Evolutionary conservation across 2,888 invertebrate genomes (phyloP), one percentile per base, ranked within the genome.

Genomic region (Napeogenes inachia): DNA sequence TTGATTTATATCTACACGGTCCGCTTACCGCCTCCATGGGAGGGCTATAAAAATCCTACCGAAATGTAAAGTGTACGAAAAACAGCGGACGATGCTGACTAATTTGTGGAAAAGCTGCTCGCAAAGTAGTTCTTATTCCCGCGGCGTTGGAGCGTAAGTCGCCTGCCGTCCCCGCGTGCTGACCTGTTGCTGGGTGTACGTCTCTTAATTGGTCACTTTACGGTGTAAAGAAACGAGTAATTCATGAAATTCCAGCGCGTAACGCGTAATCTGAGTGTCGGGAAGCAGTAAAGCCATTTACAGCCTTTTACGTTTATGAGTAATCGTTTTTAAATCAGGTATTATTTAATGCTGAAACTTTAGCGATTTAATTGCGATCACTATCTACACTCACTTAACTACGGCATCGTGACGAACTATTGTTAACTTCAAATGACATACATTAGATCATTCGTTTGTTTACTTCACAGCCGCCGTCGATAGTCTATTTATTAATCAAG

Each of bases 1-100:
- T 85, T 90, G 89, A 90, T 90, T 90, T 90, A 90, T 89, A 90
- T 89, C 89, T 88, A 79, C 81, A 85, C 88, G 89, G 81, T 89
- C 81, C 82, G 88, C 78, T 86, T 85, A 77, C 73, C 73, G 71
- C 79, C 87, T 78, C 80, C 88, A 85, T 87, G 89, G 89, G 88
- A 85, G 88, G 89, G 81, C 86, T 78, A 83, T 85, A 85, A 86
- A 87, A 80, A 81, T 74, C 73, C 75, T 72, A 73, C 75, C 75
- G 67, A 78, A 78, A 76, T 72, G 83, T 71, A 71, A 67, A 63
- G 70, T 68, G 65, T 69, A 67, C 66, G 67, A 68, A 68, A 65
- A 61, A 60, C 59, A 60, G 57, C 60, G 50, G 42, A 54, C 56
- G 33, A 35, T 46, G 54, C 60, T 38, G 54, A 56, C 54, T 38